Base-by-base conservation (phyloP, 2,113 vertebrate species). In the Lepus americanus region DNA sequence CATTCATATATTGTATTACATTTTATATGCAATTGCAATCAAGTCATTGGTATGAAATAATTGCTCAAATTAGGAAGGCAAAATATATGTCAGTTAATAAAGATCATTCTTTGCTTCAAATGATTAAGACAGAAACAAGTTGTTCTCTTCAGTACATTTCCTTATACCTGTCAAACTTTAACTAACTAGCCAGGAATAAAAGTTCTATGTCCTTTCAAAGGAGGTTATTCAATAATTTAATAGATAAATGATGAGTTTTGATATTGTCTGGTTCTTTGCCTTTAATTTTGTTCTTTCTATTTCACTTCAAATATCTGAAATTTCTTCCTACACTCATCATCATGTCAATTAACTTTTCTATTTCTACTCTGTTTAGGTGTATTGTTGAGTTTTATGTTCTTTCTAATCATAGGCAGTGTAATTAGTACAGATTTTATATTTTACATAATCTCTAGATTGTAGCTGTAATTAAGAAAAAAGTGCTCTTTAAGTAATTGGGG, bases 331-430 rank as follows among this genome's bases (percentile, higher is more conserved):
- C 23, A 67, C 14, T 20, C n/a, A 89, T 82, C 39, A 90, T 39
- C 25, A 87, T 80, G 72, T 36, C 87, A 93, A 53, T 87, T 96
- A 93, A 67, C 59, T 66, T 89, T 96, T 96, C 36, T 90, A 91
- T 92, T 94, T 95, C 72, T 59, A 87, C 25, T 78, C 20, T 82
- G 5, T 83, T 83, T 72, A 72, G 44, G 69, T 93, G 36, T 83
- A 89, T 78, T 89, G 44, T 23, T 76, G 17, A 93, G 51, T 59
- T 93, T 87, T 89, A 66, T 93, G 25, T 82, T 91, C 59, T 5
- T 23, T 92, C 29, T 86, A 82, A 95, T 93, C 25, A 94, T 82
- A 89, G 61, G 63, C 19, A 83, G 84, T 49, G 70, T 61, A 93
- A 92, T 94, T 87, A 81, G 59, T 59, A 72, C 9, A 83, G 3